Conservation (phyloP, 2,888 invertebrate species). For the Cordylochernes scorpioides region DNA sequence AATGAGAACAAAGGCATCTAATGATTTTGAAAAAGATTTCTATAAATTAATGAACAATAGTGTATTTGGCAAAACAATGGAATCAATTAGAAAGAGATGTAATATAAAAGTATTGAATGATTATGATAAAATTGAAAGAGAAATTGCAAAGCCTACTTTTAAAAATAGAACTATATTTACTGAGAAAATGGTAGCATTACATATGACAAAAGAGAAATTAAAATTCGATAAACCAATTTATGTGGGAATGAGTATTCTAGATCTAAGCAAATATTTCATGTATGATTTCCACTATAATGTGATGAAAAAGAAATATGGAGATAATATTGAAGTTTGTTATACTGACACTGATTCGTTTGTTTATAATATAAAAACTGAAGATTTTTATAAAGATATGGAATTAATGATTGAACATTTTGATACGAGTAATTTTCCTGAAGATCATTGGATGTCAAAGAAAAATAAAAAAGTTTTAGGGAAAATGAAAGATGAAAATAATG, state of each 20-base stretch:
- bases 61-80: conserved; percentile 19
- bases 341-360: conserved; percentile 18
- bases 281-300: conserved; percentile 14
- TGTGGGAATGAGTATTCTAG: conserved; percentile 15
- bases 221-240: conserved; percentile 15
- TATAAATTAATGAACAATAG: conserved; percentile 20
- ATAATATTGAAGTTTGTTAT: conserved; percentile 13
- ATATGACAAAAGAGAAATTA: conserved; percentile 4
- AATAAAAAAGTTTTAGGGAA: conserved; percentile 19
- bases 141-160: conserved; percentile 6
- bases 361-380: conserved; percentile 13
- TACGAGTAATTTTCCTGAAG: conserved; percentile 16
- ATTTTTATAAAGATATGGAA: conserved; percentile 15
- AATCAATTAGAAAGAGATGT: conserved; percentile 17
- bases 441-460: conserved; percentile 5
- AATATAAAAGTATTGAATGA: conserved; percentile 14
- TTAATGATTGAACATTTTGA: conserved; percentile 10
- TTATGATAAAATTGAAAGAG: conserved; percentile 1
- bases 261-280: conserved; percentile 17
- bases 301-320: conserved; percentile 14
- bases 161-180: conserved; percentile 1
- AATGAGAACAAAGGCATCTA: conserved; percentile 15
- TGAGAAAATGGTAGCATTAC: conserved; percentile 1
- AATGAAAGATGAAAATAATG: conserved; percentile 18
- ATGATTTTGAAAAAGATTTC: conserved; percentile 20